Evolutionary conservation across 35 echinoderm and acorn worm genomes (phyloP), one percentile per base, ranked within the genome.

Genomic region (Anneissia japonica): DNA sequence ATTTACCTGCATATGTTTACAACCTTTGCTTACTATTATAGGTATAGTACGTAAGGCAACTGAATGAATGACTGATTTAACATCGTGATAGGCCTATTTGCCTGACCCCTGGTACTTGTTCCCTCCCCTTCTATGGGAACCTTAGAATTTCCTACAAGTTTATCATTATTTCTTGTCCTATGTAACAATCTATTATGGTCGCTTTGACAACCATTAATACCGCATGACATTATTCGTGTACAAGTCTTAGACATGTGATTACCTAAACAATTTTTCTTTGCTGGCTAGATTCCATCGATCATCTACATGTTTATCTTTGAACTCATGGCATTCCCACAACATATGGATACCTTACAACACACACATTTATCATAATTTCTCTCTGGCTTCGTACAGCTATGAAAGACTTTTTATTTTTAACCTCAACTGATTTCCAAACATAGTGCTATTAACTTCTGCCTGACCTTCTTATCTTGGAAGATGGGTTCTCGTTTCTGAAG

Each of bases 11-110:
- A 73, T 39, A 0, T 33, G 16, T 73, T 74, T 64, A 32, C 32
- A 0, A 35, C 83, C 83, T 3, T 85, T 85, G 43, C 55, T 74
- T 23, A 85, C 46, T 35, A 85, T 85, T 4, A 85, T 35, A 30
- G 83, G 56, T 41, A 85, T 56, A 30, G 46, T 85, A 1, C 46
- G 26, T 29, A 74, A 19, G n/a, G 64, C 28, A 74, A 72, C 39
- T 5, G 0, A 29, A 29, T 80, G 78, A n/a, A n/a, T n/a, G n/a
- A n/a, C n/a, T n/a, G n/a, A n/a, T n/a, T n/a, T n/a, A n/a, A n/a
- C n/a, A n/a, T n/a, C 33, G 78, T 80, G 0, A 29, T 35, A 80
- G 5, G 34, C 9, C 36, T 30, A 30, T 11, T 38, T 10, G n/a
- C 78, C 33, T 29, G 12, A 4, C 36, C 78, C 13, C 11, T 77